Conservation (phyloP, 2,888 invertebrate genomes). For the Tetragonisca angustula region DNA sequence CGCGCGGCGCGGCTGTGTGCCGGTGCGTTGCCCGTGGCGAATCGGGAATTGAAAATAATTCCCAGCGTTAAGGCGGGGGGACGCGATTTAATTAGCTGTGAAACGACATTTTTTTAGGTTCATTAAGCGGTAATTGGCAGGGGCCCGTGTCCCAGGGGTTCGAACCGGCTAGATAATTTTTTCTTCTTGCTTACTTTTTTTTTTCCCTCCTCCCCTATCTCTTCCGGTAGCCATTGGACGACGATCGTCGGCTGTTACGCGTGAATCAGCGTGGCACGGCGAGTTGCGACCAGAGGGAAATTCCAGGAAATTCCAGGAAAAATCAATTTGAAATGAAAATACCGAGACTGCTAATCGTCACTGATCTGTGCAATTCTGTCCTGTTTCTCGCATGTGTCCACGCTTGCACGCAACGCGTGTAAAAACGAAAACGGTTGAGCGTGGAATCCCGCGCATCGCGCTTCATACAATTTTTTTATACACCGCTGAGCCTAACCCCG, state of each 20-base stretch:
- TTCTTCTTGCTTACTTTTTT: not conserved
- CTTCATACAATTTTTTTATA: not conserved
- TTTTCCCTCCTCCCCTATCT: not conserved
- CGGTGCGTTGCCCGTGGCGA: slow-evolving; percentile 2
- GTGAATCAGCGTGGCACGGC: not conserved
- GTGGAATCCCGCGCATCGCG: too few species aligned
- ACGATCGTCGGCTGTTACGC: not conserved
- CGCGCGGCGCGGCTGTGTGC: not conserved
- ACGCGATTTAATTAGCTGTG: slow-evolving; percentile 44
- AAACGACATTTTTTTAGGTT: slow-evolving; percentile 43
- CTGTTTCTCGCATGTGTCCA: not conserved
- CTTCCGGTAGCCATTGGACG: not conserved
- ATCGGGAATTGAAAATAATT: slow-evolving; percentile 52
- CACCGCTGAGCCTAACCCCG: slow-evolving; percentile 3
- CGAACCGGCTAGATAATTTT: not conserved
- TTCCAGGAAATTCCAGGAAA: not conserved
- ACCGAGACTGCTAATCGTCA: too few species aligned
- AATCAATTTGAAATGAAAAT: too few species aligned
- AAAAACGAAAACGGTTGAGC: too few species aligned
- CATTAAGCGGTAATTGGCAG: slow-evolving; percentile 38
- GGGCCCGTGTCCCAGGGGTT: slow-evolving; percentile 9
- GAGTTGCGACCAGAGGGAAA: not conserved
- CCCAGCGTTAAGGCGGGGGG: not conserved
- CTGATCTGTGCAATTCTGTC: too few species aligned
- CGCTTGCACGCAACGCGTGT: not conserved